phyloP scores from a whole-genome alignment of 2,888 invertebrate genomes.

The Apotomis capreana region DNA sequence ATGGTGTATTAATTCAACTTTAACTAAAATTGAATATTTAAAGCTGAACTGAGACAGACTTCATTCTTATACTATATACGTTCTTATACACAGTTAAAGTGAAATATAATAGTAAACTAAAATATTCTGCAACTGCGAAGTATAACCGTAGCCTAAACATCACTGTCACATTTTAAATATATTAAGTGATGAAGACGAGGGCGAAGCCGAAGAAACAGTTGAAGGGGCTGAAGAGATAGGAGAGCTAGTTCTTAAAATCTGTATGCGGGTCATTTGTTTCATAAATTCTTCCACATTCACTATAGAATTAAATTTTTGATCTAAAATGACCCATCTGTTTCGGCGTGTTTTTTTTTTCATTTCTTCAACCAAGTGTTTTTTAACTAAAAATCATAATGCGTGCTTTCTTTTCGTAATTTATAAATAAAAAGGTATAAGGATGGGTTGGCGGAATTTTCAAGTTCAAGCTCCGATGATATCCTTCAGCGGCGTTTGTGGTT shows the following conservation, averaged over 20 bases:
- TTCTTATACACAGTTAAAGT: no score
- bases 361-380: conserved; percentile 5
- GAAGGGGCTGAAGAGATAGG: background rate
- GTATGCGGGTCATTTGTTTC: conserved; percentile 1
- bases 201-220: conserved; percentile 1
- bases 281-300: conserved; percentile 3
- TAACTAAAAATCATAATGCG: conserved; percentile 11
- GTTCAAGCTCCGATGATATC: conserved; percentile 10
- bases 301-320: conserved; percentile 4
- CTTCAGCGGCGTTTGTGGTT: conserved; percentile 20
- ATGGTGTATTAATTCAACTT: no score
- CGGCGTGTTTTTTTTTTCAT: background rate
- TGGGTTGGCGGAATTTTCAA: conserved; percentile 9
- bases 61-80: no score
- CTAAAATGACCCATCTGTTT: conserved; percentile 6
- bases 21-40: no score
- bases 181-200: conserved; percentile 2
- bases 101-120: no score
- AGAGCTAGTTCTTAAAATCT: conserved; percentile 3
- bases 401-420: conserved; percentile 15
- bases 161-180: conserved; percentile 1
- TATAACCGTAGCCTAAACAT: no score
- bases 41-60: no score
- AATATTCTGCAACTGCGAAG: no score
- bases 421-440: conserved; percentile 9